Base-by-base conservation (phyloP, 2,113 vertebrate genomes). In the Tricholaema leucomelas region DNA sequence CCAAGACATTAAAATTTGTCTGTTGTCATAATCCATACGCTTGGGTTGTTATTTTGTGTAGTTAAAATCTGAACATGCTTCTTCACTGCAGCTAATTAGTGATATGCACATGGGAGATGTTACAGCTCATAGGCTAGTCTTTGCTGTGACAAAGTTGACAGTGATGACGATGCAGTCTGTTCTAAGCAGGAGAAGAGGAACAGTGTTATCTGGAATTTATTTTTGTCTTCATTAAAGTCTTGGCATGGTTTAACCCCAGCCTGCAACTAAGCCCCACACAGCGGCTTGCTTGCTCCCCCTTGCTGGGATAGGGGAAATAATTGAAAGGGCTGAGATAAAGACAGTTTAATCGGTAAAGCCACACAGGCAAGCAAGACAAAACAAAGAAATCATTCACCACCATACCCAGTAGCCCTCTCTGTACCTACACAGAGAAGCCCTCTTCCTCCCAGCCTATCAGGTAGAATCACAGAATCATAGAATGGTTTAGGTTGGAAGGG, bases 81-180 rank as follows among this genome's bases (percentile, higher is more conserved):
- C 72, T 93, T 33, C 14, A 35, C 56, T 87, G 87, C 78, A 91
- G 84, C 88, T 94, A 95, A 96, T 92, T 96, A 96, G 78, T 40
- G 50, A 52, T 84, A 64, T 46, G 38, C 91, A 88, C 84, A 84
- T 46, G 90, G 86, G 91, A 92, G 79, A 77, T 93, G 93, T 82
- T 87, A 78, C 54, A 88, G 52, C 65, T 92, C 9, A 0, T 38
- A 76, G 73, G 86, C 59, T 14, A 76, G 54, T 80, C 81, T 89
- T 76, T 85, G 52, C 87, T 76, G 50, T 69, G 73, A 79, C 89
- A 91, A 70, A 77, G 74, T 19, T 88, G 92, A 90, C 81, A 85
- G 83, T 56, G 74, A 90, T 46, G 67, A 46, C 46, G 66, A 48
- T 5, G 25, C 56, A 79, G 42, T 35, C 75, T 83, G 61, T 54